These are phyloP conservation scores for Ovis canadensis DNA, from an alignment of 2,113 vertebrate species.

Conservation along the genomic window DNA sequence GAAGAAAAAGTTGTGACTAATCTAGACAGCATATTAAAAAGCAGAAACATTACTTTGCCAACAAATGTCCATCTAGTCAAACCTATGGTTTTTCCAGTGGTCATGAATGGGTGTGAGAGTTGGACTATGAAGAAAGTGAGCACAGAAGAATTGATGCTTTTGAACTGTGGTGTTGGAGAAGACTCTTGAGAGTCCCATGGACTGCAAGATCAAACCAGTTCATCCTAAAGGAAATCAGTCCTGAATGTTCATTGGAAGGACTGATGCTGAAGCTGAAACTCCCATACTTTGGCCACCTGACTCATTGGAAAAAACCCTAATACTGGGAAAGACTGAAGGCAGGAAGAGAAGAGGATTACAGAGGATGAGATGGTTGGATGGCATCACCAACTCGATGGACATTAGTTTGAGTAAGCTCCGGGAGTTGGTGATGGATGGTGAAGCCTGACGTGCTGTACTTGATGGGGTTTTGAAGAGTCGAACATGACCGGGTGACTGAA, in stretches of 20 bases:
- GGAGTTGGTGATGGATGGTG: neutral
- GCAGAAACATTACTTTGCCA: neutral
- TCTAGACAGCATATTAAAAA: neutral
- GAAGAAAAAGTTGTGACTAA: neutral
- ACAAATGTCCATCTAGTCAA: neutral
- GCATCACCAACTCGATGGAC: neutral
- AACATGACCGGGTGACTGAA: neutral
- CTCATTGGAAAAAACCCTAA: neutral
- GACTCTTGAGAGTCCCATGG: neutral
- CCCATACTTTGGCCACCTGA: neutral
- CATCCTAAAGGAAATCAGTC: neutral
- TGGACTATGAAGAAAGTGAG: neutral
- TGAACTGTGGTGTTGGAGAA: neutral
- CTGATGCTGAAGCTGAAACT: neutral
- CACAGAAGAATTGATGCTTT: neutral
- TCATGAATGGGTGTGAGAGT: neutral
- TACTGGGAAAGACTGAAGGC: neutral
- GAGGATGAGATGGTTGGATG: neutral
- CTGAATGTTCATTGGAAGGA: neutral
- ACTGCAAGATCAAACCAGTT: neutral
- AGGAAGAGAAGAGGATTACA: neutral
- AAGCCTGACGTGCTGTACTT: neutral
- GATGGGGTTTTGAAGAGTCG: rapidly evolving
- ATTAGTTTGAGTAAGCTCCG: neutral
- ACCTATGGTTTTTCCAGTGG: neutral